Evolutionary conservation across 2,797 vertebrate genomes (phyloP), one percentile per base, ranked within the genome.

Genomic region (Artibeus jamaicensis): DNA sequence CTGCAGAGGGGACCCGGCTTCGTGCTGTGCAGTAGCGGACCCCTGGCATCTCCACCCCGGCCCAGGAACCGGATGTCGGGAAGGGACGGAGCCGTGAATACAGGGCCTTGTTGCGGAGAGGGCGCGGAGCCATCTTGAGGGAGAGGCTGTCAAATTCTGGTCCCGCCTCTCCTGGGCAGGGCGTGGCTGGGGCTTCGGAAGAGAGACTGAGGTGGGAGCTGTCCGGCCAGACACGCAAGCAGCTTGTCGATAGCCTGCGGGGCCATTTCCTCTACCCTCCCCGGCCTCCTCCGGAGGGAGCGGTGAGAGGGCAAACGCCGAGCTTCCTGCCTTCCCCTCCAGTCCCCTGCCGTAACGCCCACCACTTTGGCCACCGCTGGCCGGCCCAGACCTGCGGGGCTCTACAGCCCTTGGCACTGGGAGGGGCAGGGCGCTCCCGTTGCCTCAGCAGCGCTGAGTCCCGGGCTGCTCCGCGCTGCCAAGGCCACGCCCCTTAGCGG

Each of bases 231-330:
- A 79, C 73, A 9, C 37, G 15, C 67, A n/a, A 24, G 65, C 89
- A 34, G 81, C 95, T 73, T 79, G 11, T 11, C 29, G 29, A 37
- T 67, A 8, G 91, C 95, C 96, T 82, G 78, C 68, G 67, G 94
- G 91, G 93, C 96, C 96, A 91, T 93, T 95, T 96, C 97, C 95
- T 91, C 79, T 88, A 67, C 82, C 68, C 34, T 68, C 81, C n/a
- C 26, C n/a, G 86, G 88, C 95, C 78, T 91, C 95, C 78, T 91
- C 92, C 18, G 29, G 71, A 71, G 78, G 87, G 48, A 55, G 88
- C 57, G 50, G 88, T 34, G n/a, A n/a, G 87, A 87, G 89, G 93
- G 91, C 86, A 71, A 73, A 65, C 65, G 82, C 96, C 93, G 91
- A 89, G 83, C 89, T 96, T 96, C 97, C 97, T 88, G 93, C 55